A percentile compares a stretch with the other conserved stretches of the same genome.
These are phyloP conservation scores for Oceanites oceanicus DNA, from an alignment of 2,113 vertebrate species.

Conservation along the genomic window DNA sequence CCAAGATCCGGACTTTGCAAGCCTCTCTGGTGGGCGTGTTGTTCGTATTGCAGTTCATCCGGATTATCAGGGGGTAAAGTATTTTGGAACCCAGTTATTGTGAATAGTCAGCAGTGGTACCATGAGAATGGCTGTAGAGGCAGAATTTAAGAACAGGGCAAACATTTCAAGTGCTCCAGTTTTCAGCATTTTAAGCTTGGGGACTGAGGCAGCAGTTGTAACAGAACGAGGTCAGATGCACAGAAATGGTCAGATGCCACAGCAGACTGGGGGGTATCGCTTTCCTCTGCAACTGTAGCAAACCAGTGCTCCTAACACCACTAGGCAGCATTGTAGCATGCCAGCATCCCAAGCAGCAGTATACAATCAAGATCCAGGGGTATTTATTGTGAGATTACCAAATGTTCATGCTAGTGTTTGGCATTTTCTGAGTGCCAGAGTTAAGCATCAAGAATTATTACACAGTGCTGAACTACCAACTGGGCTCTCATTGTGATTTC, in stretches of 20 bases:
- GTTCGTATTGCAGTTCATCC: conserved; percentile 96
- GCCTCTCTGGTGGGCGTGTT: conserved; percentile 90
- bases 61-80: conserved; percentile 94
- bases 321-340: neutral
- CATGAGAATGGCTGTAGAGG: neutral
- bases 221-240: neutral
- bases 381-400: neutral
- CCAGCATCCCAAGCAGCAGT: neutral
- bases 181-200: neutral
- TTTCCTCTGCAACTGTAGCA: neutral
- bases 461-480: neutral
- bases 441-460: neutral
- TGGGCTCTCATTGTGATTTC: neutral
- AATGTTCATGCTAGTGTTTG: neutral
- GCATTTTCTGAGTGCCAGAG: neutral
- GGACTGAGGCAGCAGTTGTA: neutral
- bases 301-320: fast-evolving
- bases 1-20: conserved; percentile 92
- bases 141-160: neutral
- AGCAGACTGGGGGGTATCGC: neutral
- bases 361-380: neutral
- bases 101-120: too few relatives aligned
- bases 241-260: neutral
- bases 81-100: neutral
- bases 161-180: neutral